Base-by-base conservation (phyloP, 2,113 vertebrate species). In the Bagarius yarrelli region DNA sequence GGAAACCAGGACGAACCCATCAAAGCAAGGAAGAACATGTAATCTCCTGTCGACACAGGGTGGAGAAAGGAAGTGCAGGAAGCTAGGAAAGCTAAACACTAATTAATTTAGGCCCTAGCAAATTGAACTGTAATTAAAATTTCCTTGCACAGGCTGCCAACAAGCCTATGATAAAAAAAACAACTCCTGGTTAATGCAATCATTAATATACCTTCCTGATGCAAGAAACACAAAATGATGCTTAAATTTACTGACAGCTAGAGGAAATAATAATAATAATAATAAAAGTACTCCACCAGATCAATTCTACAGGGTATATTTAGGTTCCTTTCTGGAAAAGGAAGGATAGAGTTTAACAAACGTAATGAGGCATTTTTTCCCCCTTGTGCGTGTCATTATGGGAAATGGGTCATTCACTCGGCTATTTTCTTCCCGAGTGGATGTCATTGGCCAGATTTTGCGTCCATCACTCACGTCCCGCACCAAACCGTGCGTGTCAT, bases 381-480 rank as follows among this genome's bases (percentile, higher is more conserved):
- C 27, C 61, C 60, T 52, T 15, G 50, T 73, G 55, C 15, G 66
- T 59, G 40, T 61, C 67, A 47, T 80, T 61, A 70, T 27, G 23
- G 63, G 47, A 79, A 56, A 60, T 30, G 53, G 78, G 67, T 78
- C 76, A 66, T 53, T 78, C 76, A 59, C 55, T 47, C 40, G 3
- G 1, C 34, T 60, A 23, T 59, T 71, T 47, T 64, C 61, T 57
- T 64, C 52, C 64, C 16, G n/a, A 80, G 36, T 47, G 67, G 36
- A 67, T 32, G 57, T 71, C 82, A 76, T 61, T 57, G 32, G 40
- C 5, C 63, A 69, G 76, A 84, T 53, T 69, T 30, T 44, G 63
- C 25, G 83, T 78, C 83, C 44, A 36, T 85, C 69, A 66, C 36
- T 61, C 78, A 71, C 25, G 32, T 2, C 60, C 81, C 11, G 47